Evolutionary conservation across 2,888 invertebrate species (phyloP), one percentile per base, ranked within the genome.

Genomic region (Polietes domitor): DNA sequence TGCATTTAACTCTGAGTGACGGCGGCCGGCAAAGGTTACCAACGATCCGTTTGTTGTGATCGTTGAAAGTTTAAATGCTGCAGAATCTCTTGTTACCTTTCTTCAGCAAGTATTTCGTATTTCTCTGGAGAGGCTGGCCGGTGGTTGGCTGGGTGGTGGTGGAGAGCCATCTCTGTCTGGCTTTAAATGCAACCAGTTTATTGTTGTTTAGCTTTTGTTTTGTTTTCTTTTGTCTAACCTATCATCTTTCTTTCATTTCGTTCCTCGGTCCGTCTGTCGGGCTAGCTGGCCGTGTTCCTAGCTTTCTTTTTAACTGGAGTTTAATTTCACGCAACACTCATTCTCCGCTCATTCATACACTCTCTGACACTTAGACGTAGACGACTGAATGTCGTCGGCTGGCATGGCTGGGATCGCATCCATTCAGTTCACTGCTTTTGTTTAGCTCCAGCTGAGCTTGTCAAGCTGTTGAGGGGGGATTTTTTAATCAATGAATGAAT

Each of bases 11-110:
- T 58, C 24, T 28, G 24, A 58, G 4, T 58, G 61, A 28, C 26
- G 61, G n/a, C 28, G n/a, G 61, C 61, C n/a, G 47, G 50, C 26
- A 65, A 81, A 84, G 80, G 80, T 84, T 84, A 84, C n/a, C n/a
- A n/a, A n/a, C 73, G 19, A 26, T 24, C 10, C 55, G 12, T n/a
- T 28, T 10, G 53, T 53, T 43, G 24, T n/a, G n/a, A n/a, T n/a
- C n/a, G n/a, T 68, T 81, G 53, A 63, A 74, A 75, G 71, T 72
- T 80, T 63, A 77, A 77, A 71, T 37, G 47, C 12, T 47, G 50
- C 32, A n/a, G 79, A 74, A 74, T 74, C 55, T 79, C 63, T 72
- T 9, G 71, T 28, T 76, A 50, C 63, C 41, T 65, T n/a, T 77
- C 37, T 65, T 58, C 63, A 12, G n/a, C 26, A 63, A 63, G 50